These are phyloP conservation scores for Luidia sarsii DNA, from an alignment of 53 echinoderm and acorn worm species.

Conservation along the genomic window DNA sequence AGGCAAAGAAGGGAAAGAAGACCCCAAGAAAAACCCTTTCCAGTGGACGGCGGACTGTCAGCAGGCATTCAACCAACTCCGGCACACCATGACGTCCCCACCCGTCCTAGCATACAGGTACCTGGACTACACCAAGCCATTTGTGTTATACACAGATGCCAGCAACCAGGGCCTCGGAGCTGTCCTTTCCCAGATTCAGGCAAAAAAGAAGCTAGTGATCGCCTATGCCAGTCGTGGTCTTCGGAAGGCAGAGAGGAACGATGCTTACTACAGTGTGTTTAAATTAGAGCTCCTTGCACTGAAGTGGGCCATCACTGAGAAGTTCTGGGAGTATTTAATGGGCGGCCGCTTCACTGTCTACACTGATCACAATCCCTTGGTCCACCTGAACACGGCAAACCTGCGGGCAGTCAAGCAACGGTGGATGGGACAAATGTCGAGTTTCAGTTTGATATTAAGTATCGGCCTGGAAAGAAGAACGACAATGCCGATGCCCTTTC, in stretches of 20 bases:
- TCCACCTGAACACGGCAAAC: slow-evolving; percentile 5
- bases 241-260: slow-evolving; percentile 47
- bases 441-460: slow-evolving; percentile 2
- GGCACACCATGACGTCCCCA: slow-evolving; percentile 34
- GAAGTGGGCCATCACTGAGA: slow-evolving; percentile 63
- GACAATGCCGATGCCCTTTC: no score
- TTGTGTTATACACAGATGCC: slow-evolving; percentile 64
- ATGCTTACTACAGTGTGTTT: slow-evolving; percentile 60
- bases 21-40: neutral
- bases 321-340: slow-evolving; percentile 30
- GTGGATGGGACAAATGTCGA: neutral
- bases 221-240: slow-evolving; percentile 64
- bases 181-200: slow-evolving; percentile 43
- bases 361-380: slow-evolving; percentile 22
- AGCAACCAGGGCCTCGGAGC: slow-evolving; percentile 63
- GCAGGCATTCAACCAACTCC: slow-evolving; percentile 47
- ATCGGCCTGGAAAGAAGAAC: slow-evolving; percentile 11
- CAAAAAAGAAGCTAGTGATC: slow-evolving; percentile 43
- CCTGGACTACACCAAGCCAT: slow-evolving; percentile 53
- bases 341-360: neutral
- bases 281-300: slow-evolving; percentile 60
- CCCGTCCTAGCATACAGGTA: slow-evolving; percentile 62
- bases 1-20: slow-evolving; percentile 19
- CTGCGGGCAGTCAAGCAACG: no score
- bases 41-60: slow-evolving; percentile 35